Evolutionary conservation across 2,797 vertebrate genomes (phyloP).

Genomic region (Intellagama lesueurii): DNA sequence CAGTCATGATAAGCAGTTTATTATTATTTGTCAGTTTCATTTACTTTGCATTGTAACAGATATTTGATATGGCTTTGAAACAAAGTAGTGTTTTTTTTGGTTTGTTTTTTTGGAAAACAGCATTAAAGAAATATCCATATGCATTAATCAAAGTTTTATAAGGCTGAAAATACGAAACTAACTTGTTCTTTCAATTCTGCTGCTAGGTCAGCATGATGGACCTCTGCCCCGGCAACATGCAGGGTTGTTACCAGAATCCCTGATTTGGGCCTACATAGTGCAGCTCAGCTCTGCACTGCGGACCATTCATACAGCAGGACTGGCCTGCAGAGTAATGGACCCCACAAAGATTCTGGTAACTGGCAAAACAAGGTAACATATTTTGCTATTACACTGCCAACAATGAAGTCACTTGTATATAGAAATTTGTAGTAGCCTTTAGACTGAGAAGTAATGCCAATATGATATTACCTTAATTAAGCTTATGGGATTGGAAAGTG

Average conservation of each 20-base stretch:
- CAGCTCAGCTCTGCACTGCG: slow-evolving; percentile 96
- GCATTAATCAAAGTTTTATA: not conserved
- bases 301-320: slow-evolving; percentile 95
- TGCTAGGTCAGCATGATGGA: slow-evolving; percentile 94
- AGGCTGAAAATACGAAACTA: not conserved
- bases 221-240: slow-evolving; percentile 96
- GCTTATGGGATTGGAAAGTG: not conserved
- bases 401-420: not conserved
- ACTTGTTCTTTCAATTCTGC: slow-evolving; percentile 38
- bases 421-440: not conserved
- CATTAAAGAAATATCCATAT: not conserved
- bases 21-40: not conserved
- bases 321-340: slow-evolving; percentile 98
- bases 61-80: not conserved
- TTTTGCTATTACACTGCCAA: not conserved
- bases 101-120: not conserved
- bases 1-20: not conserved
- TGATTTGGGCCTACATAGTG: slow-evolving; percentile 99
- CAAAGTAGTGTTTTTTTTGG: not conserved
- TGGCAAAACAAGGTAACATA: slow-evolving; percentile 93
- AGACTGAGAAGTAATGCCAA: not conserved
- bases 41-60: not conserved
- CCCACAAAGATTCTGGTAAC: slow-evolving; percentile 99
- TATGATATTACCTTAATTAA: not conserved
- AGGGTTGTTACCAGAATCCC: slow-evolving; percentile 94